Conservation (phyloP, 2,797 vertebrate species). For the Poeciliopsis turneri region DNA sequence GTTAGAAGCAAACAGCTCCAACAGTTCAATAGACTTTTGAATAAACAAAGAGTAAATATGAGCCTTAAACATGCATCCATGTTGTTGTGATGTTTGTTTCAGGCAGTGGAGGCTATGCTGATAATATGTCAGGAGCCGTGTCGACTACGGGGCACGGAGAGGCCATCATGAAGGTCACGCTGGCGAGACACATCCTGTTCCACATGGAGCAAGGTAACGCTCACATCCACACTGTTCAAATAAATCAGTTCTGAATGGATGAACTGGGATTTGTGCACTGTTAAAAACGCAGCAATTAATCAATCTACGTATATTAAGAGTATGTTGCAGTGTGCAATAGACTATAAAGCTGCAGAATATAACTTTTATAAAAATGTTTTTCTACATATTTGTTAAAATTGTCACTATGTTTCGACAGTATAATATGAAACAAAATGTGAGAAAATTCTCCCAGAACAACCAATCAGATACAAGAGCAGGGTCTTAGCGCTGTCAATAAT, state of each 20-base stretch:
- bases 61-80: not conserved
- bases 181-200: constrained; percentile 89
- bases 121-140: constrained; percentile 87
- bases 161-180: constrained; percentile 92
- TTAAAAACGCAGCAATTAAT: not conserved
- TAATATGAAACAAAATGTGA: too few relatives aligned
- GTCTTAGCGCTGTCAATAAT: too few relatives aligned
- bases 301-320: not conserved
- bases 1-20: not conserved
- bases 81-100: constrained; percentile 16
- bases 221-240: not conserved
- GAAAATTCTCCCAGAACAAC: too few relatives aligned
- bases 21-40: not conserved
- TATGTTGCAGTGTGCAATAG: not conserved
- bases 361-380: not conserved
- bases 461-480: too few relatives aligned
- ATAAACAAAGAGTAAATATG: not conserved
- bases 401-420: too few relatives aligned
- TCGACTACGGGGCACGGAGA: constrained; percentile 96
- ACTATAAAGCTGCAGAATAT: not conserved
- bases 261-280: not conserved
- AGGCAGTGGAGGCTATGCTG: constrained; percentile 94
- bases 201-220: constrained; percentile 91
- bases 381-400: not conserved
- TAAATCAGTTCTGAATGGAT: not conserved